A percentile compares a stretch with the other conserved stretches of the same genome.
phyloP scores from a whole-genome alignment of 2,888 invertebrate species.

The Acronicta psi region DNA sequence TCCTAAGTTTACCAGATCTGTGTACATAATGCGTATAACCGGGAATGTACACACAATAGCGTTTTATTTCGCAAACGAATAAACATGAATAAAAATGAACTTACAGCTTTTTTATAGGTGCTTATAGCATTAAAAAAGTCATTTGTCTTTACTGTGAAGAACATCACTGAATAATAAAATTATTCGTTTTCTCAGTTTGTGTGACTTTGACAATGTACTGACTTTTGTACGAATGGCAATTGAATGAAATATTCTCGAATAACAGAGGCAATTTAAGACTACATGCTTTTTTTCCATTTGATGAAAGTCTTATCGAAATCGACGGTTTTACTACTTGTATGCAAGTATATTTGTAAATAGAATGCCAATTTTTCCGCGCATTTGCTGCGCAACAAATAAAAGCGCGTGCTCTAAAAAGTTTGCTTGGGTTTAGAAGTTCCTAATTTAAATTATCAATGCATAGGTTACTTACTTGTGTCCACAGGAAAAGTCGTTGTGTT shows the following conservation, averaged over 20 bases:
- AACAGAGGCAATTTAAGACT: slow-evolving; percentile 41
- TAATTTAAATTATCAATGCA: neutral
- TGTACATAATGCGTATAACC: slow-evolving; percentile 42
- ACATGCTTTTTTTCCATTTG: slow-evolving; percentile 26
- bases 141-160: slow-evolving; percentile 5
- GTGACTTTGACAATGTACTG: slow-evolving; percentile 7
- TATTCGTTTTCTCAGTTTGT: slow-evolving; percentile 3
- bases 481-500: slow-evolving; percentile 85
- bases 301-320: slow-evolving; percentile 31
- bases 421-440: neutral
- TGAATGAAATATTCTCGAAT: slow-evolving; percentile 38
- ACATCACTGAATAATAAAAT: slow-evolving; percentile 22
- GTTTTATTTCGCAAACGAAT: slow-evolving; percentile 30
- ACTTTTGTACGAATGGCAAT: slow-evolving; percentile 24
- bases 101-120: slow-evolving; percentile 26
- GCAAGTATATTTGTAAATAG: slow-evolving; percentile 32
- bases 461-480: slow-evolving; percentile 78
- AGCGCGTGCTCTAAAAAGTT: slow-evolving; percentile 2
- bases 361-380: slow-evolving; percentile 38
- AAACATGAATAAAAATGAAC: slow-evolving; percentile 29
- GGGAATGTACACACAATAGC: slow-evolving; percentile 27
- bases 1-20: slow-evolving; percentile 43
- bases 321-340: slow-evolving; percentile 29
- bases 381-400: slow-evolving; percentile 49
- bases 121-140: slow-evolving; percentile 5